phyloP scores from a whole-genome alignment of 2,113 vertebrate species.

The Bambusicola thoracicus region DNA sequence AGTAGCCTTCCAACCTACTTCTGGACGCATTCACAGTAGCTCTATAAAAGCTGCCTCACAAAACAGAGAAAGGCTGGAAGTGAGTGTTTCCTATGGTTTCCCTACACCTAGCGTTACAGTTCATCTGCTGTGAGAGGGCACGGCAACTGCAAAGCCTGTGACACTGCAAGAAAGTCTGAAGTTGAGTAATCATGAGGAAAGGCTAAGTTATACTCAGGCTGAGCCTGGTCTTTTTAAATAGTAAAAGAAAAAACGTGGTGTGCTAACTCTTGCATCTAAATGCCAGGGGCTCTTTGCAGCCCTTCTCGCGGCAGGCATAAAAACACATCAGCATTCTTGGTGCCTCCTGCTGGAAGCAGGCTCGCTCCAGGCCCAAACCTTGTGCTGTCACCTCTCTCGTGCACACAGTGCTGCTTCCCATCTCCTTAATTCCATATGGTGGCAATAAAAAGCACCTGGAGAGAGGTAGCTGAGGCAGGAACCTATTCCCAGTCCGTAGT shows the following conservation, averaged over 20 bases:
- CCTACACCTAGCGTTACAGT: not conserved
- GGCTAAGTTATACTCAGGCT: not conserved
- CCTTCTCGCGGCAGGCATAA: constrained; percentile 15
- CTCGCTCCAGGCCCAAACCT: not conserved
- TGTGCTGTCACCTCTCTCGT: constrained; percentile 25
- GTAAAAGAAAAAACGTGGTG: not conserved
- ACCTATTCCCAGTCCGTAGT: not conserved
- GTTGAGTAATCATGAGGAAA: not conserved
- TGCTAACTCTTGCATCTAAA: not conserved
- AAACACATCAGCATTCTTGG: constrained; percentile 45
- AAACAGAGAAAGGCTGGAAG: constrained; percentile 25
- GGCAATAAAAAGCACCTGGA: constrained; percentile 20
- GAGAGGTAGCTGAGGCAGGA: not conserved
- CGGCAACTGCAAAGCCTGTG: not conserved
- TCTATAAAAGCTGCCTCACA: not conserved
- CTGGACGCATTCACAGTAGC: not conserved
- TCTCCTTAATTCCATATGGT: not conserved
- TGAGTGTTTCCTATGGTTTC: not conserved
- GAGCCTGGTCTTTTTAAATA: not conserved
- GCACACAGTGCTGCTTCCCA: not conserved
- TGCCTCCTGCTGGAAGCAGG: not conserved
- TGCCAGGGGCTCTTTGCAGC: constrained; percentile 5
- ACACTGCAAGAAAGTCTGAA: accelerated
- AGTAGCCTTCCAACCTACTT: constrained; percentile 19
- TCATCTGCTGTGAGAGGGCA: not conserved